Evolutionary conservation across 2,888 invertebrate species (phyloP).

Genomic region (Agrenia bidenticulata): DNA sequence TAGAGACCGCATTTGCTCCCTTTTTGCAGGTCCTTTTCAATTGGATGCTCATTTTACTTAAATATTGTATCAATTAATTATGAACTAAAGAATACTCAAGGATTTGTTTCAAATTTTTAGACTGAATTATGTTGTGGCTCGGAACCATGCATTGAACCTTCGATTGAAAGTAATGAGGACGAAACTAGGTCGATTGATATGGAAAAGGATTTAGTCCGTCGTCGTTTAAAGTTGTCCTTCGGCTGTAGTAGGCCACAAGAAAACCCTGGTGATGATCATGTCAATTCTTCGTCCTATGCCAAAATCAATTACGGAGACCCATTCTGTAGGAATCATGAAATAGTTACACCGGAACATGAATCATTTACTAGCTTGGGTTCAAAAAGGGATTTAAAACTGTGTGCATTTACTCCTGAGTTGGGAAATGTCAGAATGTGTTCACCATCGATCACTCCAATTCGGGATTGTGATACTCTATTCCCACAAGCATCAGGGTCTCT

Average conservation of each 20-base stretch:
- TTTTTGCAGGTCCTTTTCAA: not conserved
- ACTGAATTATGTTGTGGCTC: no score
- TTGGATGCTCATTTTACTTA: not conserved
- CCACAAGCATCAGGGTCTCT: no score
- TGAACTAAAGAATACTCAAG: no score
- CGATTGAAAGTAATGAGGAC: no score
- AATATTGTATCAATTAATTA: no score
- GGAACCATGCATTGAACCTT: no score
- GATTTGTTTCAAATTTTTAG: no score
- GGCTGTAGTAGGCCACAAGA: not conserved
- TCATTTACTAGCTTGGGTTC: not conserved
- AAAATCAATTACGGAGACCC: not conserved
- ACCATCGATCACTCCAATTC: constrained; percentile 1
- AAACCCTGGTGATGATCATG: not conserved
- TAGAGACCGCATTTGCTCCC: not conserved
- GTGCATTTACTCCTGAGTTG: constrained; percentile 3
- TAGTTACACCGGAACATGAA: not conserved
- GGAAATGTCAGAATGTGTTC: not conserved
- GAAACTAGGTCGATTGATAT: not conserved
- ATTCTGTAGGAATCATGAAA: not conserved
- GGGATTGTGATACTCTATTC: not conserved
- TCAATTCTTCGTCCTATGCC: not conserved
- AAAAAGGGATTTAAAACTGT: not conserved
- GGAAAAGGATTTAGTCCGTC: not conserved
- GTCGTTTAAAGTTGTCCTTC: constrained; percentile 1